A percentile compares a stretch with the other conserved stretches of the same genome.
These are phyloP conservation scores for Trachelipus rathkii DNA, from an alignment of 1,140 invertebrate genomes.

Conservation along the genomic window DNA sequence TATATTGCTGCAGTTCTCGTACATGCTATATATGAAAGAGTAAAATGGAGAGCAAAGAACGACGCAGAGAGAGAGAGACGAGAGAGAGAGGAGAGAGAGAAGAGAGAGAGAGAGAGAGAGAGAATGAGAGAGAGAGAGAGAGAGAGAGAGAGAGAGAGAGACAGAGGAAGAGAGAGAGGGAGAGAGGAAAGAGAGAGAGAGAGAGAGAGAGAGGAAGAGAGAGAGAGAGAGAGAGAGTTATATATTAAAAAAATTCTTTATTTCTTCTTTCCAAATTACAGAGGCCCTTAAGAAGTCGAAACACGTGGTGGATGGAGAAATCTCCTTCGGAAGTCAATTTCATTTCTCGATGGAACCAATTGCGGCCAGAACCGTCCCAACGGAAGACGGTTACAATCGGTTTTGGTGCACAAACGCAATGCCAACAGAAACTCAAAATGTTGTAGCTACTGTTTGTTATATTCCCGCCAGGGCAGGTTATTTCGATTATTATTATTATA, in stretches of 20 bases:
- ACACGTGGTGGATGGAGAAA: conserved; percentile 46
- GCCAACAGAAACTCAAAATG: conserved; percentile 68
- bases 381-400: conserved; percentile 76
- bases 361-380: conserved; percentile 66
- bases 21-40: no score
- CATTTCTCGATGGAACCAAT: conserved; percentile 95
- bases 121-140: no score
- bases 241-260: not conserved
- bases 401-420: conserved; percentile 78
- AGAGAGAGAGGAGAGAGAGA: no score
- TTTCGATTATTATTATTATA: no score
- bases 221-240: not conserved
- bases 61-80: no score
- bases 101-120: no score
- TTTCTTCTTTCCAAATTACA: not conserved
- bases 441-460: conserved; percentile 67
- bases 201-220: no score
- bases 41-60: no score
- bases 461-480: conserved; percentile 68
- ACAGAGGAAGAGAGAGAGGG: no score
- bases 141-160: no score
- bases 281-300: conserved; percentile 44
- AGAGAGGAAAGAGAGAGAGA: no score
- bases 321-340: conserved; percentile 58
- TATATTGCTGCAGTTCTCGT: no score